Evolutionary conservation across 2,888 invertebrate genomes (phyloP).

Genomic region (Lithophane semibrunnea): DNA sequence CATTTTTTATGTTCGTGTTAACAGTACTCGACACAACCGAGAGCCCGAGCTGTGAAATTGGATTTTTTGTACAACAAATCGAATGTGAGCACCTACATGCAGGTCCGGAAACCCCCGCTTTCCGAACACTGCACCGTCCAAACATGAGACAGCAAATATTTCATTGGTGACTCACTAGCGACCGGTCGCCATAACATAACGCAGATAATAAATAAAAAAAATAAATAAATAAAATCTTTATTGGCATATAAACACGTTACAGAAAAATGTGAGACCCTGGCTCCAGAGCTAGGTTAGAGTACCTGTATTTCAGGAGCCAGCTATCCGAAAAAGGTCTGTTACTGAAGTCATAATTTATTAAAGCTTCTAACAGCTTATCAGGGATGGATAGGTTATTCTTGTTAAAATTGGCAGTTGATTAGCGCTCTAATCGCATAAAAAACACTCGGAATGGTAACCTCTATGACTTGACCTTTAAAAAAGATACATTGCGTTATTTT

Average conservation of each 20-base stretch:
- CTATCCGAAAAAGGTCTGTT: not conserved
- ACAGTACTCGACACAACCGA: not conserved
- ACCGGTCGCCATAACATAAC: slow-evolving; percentile 1
- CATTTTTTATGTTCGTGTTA: not conserved
- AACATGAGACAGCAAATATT: slow-evolving; percentile 37
- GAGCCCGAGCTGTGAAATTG: not conserved
- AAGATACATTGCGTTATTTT: not conserved
- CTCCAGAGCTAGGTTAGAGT: too few species aligned
- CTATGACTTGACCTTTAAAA: not conserved
- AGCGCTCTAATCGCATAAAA: not conserved
- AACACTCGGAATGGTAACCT: not conserved
- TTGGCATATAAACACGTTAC: too few species aligned
- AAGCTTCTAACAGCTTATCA: not conserved
- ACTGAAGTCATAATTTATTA: not conserved
- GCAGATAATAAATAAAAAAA: too few species aligned
- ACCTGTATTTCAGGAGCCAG: too few species aligned
- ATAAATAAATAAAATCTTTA: too few species aligned
- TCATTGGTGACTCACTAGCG: slow-evolving; percentile 21
- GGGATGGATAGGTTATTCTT: not conserved
- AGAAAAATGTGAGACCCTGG: too few species aligned
- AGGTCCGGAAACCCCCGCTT: not conserved
- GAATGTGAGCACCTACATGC: not conserved
- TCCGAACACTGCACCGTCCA: not conserved
- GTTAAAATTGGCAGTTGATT: not conserved
- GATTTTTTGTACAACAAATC: not conserved